Base-by-base conservation (phyloP, 2,113 vertebrate genomes). In the Ophiodon elongatus region DNA sequence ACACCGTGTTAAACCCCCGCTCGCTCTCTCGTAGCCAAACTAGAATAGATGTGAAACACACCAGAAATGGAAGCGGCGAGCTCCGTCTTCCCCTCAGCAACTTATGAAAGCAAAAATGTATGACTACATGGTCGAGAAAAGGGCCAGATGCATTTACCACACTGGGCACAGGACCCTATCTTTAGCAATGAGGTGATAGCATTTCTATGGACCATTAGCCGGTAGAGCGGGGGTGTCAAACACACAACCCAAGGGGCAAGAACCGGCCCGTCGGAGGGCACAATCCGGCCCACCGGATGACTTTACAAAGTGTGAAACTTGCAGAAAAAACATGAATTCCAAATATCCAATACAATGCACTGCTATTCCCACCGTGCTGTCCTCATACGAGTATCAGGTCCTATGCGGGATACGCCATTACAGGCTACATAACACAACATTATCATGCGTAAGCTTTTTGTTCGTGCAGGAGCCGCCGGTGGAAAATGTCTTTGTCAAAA, bases 21-120 rank as follows among this genome's bases (percentile, higher is more conserved):
- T 73, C 8, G 50, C 25, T 47, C 29, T 65, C 39, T 50, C 60
- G 35, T 7, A 54, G 68, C 68, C 39, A 74, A 80, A 79, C 79
- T 64, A 68, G 21, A 82, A 63, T n/a, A 72, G 52, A 82, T 43
- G 23, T 47, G 60, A 82, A 41, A 76, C 29, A 75, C 27, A 66
- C 8, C 65, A 77, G 54, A 82, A 35, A 76, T 50, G 33, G 11
- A 76, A 33, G 21, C 2, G 8, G n/a, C 7, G 37, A n/a, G 2
- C 35, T 67, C 27, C 0, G 2, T 45, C n/a, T 56, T 52, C 27
- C 35, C 2, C 39, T 75, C 45, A 41, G 50, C 9, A 39, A 50
- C 45, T 33, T 52, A 29, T 67, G n/a, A n/a, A 76, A 67, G 47
- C 15, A 83, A 78, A 68, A 56, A 54, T 1, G 8, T 67, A 56